A percentile compares a stretch with the other conserved stretches of the same genome.
Conservation (phyloP, 2,888 invertebrate species). For the Keiferia lycopersicella region DNA sequence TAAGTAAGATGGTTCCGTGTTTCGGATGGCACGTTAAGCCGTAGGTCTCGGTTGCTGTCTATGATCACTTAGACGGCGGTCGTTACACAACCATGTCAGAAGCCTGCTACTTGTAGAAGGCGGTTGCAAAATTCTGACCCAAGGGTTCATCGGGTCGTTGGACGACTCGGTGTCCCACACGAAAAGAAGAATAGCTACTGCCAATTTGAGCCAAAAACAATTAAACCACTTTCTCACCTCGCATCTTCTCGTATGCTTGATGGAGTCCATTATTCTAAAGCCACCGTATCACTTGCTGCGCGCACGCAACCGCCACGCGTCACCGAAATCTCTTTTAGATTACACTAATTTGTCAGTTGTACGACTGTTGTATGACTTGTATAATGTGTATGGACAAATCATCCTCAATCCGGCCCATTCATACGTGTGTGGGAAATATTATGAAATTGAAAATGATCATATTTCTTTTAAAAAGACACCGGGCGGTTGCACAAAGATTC, state of each 20-base stretch:
- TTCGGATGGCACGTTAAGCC: too few relatives aligned
- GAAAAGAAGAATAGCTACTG: not conserved
- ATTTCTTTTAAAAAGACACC: conserved; percentile 79
- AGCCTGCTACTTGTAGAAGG: too few relatives aligned
- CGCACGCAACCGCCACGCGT: conserved; percentile 58
- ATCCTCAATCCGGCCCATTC: conserved; percentile 61
- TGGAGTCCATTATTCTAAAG: conserved; percentile 56
- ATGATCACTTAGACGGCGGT: too few relatives aligned
- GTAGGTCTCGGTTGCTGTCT: too few relatives aligned
- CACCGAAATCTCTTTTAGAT: conserved; percentile 74
- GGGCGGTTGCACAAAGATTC: conserved; percentile 79
- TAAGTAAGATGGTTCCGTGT: too few relatives aligned
- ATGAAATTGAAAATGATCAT: conserved; percentile 81
- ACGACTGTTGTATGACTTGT: too few relatives aligned
- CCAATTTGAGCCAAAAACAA: conserved; percentile 13
- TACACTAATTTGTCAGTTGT: conserved; percentile 73
- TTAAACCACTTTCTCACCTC: conserved; percentile 17
- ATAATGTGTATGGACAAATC: conserved; percentile 15
- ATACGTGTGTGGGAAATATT: conserved; percentile 75
- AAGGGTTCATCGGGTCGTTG: too few relatives aligned
- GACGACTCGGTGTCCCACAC: too few relatives aligned
- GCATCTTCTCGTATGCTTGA: conserved; percentile 31
- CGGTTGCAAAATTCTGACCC: too few relatives aligned
- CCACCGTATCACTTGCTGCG: conserved; percentile 56
- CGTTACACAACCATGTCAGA: too few relatives aligned